Evolutionary conservation across 2,797 vertebrate genomes (phyloP), one percentile per base, ranked within the genome.

Genomic region (Fringilla coelebs): DNA sequence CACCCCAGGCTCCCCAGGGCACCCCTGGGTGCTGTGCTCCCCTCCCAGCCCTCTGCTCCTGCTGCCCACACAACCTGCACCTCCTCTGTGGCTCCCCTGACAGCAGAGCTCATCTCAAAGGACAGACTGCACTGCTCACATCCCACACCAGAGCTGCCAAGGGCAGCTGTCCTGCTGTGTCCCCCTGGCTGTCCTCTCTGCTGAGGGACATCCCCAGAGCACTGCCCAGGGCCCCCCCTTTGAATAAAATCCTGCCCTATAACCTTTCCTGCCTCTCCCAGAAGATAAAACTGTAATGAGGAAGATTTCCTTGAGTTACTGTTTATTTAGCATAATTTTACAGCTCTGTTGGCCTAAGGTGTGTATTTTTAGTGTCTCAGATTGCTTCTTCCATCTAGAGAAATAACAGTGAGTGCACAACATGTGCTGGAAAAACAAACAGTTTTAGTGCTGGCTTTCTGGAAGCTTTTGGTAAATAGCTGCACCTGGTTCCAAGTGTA

Each of bases 341-440:
- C 63, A 78, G 73, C 58, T 79, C 79, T 46, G 14, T 36, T 66
- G 58, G 38, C 38, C 51, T 54, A 43, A 48, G 24, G 8, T 73
- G 36, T 49, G 6, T 66, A 57, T 62, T 89, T 83, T 92, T 61
- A 63, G 61, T 45, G 52, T 72, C 54, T 89, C 43, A 60, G 29
- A 75, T 70, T 5, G 7, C n/a, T 95, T n/a, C 78, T 65, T 90
- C 76, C 61, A 74, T 36, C 61, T 31, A 86, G 46, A 91, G 89
- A 60, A 82, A 86, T 3, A 84, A 24, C 6, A 1, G 48, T 0
- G 4, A 91, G 70, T 32, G 48, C 70, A 76, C 5, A 13, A 68
- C 36, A 52, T 48, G 52, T 63, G 48, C 32, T 93, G 82, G 92
- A 92, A 95, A 96, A 96, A 72, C 81, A 94, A 96, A 95, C 83